These are phyloP conservation scores for Drosophila simulans DNA, from an alignment of 1,140 invertebrate genomes.

Conservation along the genomic window DNA sequence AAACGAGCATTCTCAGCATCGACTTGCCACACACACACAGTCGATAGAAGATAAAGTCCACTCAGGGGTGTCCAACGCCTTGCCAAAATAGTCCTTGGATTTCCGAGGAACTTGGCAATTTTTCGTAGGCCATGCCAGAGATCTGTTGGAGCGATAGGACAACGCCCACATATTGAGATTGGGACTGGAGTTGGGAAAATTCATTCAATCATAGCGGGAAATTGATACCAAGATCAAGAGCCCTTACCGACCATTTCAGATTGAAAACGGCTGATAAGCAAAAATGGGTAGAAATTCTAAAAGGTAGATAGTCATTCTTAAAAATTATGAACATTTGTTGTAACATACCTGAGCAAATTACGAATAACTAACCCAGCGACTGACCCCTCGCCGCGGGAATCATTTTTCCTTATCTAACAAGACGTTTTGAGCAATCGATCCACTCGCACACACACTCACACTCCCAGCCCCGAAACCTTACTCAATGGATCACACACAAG, in stretches of 20 bases:
- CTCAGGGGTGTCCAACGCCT: conserved; percentile 26
- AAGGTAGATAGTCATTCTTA: conserved; percentile 70
- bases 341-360: conserved; percentile 79
- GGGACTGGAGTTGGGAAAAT: conserved; percentile 34
- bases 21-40: conserved; percentile 59
- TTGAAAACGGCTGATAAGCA: conserved; percentile 59
- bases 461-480: conserved; percentile 41
- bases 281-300: conserved; percentile 19
- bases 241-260: conserved; percentile 41
- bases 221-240: conserved; percentile 75
- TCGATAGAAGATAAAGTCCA: conserved; percentile 14
- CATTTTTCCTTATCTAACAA: conserved; percentile 81
- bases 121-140: conserved; percentile 45
- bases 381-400: conserved; percentile 61
- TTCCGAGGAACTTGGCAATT: conserved; percentile 71
- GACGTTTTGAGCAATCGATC: conserved; percentile 73
- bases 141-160: conserved; percentile 51
- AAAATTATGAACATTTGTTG: conserved; percentile 82
- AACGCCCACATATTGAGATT: conserved; percentile 56
- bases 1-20: conserved; percentile 15
- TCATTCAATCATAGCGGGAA: conserved; percentile 78
- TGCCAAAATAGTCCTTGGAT: conserved; percentile 50
- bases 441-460: conserved; percentile 16
- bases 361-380: conserved; percentile 33
- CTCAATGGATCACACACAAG: conserved; percentile 79